Conservation (phyloP, 2,888 invertebrate species). For the Kryphioiulus occultus region DNA sequence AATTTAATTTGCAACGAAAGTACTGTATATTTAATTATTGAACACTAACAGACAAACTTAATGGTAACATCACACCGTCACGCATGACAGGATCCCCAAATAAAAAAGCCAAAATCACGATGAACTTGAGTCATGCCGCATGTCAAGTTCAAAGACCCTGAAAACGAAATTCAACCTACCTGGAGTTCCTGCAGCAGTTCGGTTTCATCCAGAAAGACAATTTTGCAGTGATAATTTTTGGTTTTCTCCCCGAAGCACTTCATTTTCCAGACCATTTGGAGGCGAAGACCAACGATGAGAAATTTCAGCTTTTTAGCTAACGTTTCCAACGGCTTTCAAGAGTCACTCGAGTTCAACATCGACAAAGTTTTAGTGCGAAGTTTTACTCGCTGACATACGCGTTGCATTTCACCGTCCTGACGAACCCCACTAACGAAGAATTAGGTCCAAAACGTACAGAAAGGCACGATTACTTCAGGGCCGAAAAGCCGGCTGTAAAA, state of each 20-base stretch:
- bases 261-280: conserved; percentile 57
- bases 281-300: not conserved
- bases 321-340: not conserved
- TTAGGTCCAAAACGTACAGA: not conserved
- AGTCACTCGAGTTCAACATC: not conserved
- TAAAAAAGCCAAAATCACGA: not conserved
- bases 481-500: not conserved
- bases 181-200: conserved; percentile 88
- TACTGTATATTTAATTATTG: no score
- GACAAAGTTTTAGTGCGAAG: not conserved
- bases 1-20: no score
- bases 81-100: not conserved
- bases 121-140: not conserved
- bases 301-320: not conserved
- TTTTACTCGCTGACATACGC: not conserved
- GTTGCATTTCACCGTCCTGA: not conserved
- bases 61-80: no score
- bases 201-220: conserved; percentile 87
- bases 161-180: conserved; percentile 67
- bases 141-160: conserved; percentile 21
- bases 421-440: no score
- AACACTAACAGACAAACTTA: no score
- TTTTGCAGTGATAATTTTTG: conserved; percentile 73
- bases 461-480: not conserved
- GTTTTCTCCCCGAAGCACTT: conserved; percentile 63